Evolutionary conservation across 2,113 vertebrate genomes (phyloP).

Genomic region (Vulpes lagopus): DNA sequence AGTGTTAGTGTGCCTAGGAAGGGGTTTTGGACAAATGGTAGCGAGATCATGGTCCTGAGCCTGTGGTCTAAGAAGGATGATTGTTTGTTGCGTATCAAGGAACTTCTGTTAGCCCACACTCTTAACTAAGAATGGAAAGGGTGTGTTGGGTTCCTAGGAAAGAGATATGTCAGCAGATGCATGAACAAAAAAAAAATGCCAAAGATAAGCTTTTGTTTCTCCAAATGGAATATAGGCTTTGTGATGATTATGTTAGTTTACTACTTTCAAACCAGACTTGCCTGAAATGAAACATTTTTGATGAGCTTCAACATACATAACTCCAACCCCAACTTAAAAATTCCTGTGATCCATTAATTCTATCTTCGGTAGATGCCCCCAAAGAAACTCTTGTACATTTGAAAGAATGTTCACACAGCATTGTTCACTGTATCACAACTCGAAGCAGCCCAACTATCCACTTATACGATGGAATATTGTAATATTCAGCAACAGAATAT

Average conservation of each 20-base stretch:
- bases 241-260: background rate
- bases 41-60: background rate
- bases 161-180: background rate
- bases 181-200: background rate
- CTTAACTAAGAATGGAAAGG: background rate
- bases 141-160: background rate
- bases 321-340: background rate
- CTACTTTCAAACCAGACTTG: background rate
- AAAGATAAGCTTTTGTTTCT: constrained; percentile 15
- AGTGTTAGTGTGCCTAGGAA: background rate
- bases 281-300: background rate
- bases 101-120: background rate
- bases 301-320: background rate
- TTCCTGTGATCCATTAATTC: background rate
- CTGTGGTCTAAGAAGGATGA: background rate
- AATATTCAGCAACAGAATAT: background rate
- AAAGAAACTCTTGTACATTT: background rate
- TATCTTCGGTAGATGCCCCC: background rate
- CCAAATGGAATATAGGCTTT: background rate
- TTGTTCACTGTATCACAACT: background rate
- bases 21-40: background rate
- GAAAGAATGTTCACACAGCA: background rate
- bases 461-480: background rate
- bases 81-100: background rate
- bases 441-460: background rate